Conservation (phyloP, 2,888 invertebrate species). For the Lasioglossum malachurum region DNA sequence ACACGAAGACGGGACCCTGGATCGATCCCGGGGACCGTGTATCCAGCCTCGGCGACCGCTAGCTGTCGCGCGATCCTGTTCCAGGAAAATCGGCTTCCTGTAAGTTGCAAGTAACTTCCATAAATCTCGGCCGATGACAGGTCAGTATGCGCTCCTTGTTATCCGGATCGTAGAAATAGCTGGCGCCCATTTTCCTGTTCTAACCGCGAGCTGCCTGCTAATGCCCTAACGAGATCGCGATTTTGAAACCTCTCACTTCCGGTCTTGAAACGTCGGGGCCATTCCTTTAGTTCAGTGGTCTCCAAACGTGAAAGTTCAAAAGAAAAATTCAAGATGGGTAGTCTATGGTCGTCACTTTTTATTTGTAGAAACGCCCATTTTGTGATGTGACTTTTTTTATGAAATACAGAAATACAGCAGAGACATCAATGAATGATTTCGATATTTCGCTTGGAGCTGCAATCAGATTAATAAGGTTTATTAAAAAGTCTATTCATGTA, state of each 20-base stretch:
- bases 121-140: conserved; percentile 63
- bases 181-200: neutral
- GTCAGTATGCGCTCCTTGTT: conserved; percentile 59
- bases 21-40: conserved; percentile 14
- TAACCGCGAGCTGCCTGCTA: neutral
- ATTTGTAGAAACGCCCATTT: neutral
- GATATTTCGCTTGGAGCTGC: no score
- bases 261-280: neutral
- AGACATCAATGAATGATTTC: neutral
- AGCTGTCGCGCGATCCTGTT: conserved; percentile 52
- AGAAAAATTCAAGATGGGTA: neutral
- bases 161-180: conserved; percentile 35
- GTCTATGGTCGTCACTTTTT: neutral
- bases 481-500: no score
- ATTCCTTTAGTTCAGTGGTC: neutral
- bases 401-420: neutral
- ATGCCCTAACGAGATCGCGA: conserved; percentile 2
- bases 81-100: conserved; percentile 61
- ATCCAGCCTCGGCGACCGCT: conserved; percentile 6
- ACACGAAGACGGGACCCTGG: conserved; percentile 17
- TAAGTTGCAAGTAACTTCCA: conserved; percentile 27
- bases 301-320: neutral
- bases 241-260: neutral
- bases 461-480: no score
- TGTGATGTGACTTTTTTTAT: no score